Evolutionary conservation across 2,888 invertebrate genomes (phyloP), one percentile per base, ranked within the genome.

Genomic region (Oegoconia quadripuncta): DNA sequence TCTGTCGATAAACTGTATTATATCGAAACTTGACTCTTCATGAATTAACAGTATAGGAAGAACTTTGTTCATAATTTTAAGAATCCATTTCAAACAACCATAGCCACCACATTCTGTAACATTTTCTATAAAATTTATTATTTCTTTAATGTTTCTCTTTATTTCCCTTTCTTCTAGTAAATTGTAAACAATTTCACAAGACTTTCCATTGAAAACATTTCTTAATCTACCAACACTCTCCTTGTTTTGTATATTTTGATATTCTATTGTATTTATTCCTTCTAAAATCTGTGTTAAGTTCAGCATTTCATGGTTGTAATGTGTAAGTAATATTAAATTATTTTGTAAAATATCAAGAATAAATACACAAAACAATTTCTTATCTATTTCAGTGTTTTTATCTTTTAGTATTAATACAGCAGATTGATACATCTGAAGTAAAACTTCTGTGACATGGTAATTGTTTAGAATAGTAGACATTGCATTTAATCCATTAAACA

Each of bases 101-200:
- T 82, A 78, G 2, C 88, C 88, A 33, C 89, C 89, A 53, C 80
- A 74, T 53, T 88, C 83, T 25, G 77, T 47, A 3, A 79, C 62
- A 43, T 68, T 69, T 39, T 77, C 68, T 37, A 81, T 51, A 46
- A 64, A 79, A 36, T 58, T 46, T 28, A 75, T 44, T 23, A 81
- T 42, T 26, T 59, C 46, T 41, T 55, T 41, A 2, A 59, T 17
- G 57, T 59, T 38, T 34, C 23, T 38, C 33, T 50, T 34, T 32
- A 48, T 37, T 23, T 41, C 33, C 32, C 41, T 23, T 9, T 58
- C 36, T 18, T 55, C 44, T 39, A 74, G 45, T 22, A 70, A 42
- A 22, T 43, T 34, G 42, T 67, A 57, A 15, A 81, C 50, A 34
- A 78, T 46, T 55, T 78, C 71, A 64, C 77, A 70, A 15, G 69